Evolutionary conservation across 2,797 vertebrate species (phyloP), one percentile per base, ranked within the genome.

Genomic region (Halcyon chelicuti): DNA sequence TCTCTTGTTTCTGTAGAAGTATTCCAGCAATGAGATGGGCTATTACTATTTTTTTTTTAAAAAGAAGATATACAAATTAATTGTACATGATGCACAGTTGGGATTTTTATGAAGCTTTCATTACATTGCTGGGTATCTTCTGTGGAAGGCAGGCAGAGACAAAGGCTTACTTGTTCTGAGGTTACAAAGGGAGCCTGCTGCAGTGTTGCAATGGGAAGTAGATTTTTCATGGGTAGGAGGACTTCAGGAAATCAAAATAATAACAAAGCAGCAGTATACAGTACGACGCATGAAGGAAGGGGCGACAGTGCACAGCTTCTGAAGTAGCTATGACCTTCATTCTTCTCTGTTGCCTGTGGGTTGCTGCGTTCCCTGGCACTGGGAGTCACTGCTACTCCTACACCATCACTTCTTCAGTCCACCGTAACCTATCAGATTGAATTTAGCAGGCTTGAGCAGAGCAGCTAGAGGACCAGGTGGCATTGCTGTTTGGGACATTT

Each of bases 231-330:
- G 42, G 89, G 88, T 68, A 72, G 87, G 67, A 94, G 81, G 62
- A 67, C 57, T 77, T 61, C 46, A 74, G 85, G 82, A 96, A 83
- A 83, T 78, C 57, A 86, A 93, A 95, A 78, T 31, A 70, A 85
- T 40, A 79, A 82, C 61, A 89, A 85, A 94, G 39, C 52, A 76
- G 67, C 1, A 0, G 75, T n/a, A 60, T 75, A 62, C 0, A 11
- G 28, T 39, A 55, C 52, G 66, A 81, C 31, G 31, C 75, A 16
- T 1, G 37, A 76, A 54, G 44, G 63, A 18, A 40, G 28, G 84
- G 63, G 49, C 35, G 23, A 12, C 3, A 73, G 31, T 46, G 49
- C 33, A 2, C 63, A 76, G 25, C 33, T 57, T 26, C 26, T 70
- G 35, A 40, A 42, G 73, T 23, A 17, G 40, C 9, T 66, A 22